phyloP scores from a whole-genome alignment of 2,888 invertebrate species.

The Nowickia ferox region DNA sequence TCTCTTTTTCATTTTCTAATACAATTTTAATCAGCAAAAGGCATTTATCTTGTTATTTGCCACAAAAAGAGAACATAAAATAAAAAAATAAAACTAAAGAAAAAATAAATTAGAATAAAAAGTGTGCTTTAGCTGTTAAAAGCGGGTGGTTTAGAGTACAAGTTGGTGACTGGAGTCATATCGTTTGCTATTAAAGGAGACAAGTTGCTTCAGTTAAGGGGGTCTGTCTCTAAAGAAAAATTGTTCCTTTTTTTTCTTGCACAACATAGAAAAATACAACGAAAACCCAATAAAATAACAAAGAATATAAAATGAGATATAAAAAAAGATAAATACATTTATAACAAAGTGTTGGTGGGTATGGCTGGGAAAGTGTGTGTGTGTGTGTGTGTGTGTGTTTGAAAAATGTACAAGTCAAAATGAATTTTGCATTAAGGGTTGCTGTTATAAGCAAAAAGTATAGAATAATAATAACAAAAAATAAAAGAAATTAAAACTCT shows the following conservation, averaged over 20 bases:
- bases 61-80: not conserved
- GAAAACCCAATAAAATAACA: slow-evolving; percentile 20
- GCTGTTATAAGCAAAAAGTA: slow-evolving; percentile 41
- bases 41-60: slow-evolving; percentile 80
- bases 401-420: slow-evolving; percentile 40
- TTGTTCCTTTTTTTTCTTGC: slow-evolving; percentile 22
- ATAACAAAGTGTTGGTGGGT: not conserved
- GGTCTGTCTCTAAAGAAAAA: slow-evolving; percentile 79
- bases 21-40: slow-evolving; percentile 80
- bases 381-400: not conserved
- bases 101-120: slow-evolving; percentile 21
- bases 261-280: not conserved
- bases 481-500: slow-evolving; percentile 64
- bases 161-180: slow-evolving; percentile 55
- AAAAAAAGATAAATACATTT: slow-evolving; percentile 26
- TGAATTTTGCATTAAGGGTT: slow-evolving; percentile 67
- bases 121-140: not conserved
- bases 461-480: slow-evolving; percentile 12
- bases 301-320: slow-evolving; percentile 59
- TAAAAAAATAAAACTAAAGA: slow-evolving; percentile 73
- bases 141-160: not conserved
- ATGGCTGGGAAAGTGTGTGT: not conserved
- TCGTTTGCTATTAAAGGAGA: slow-evolving; percentile 76
- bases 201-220: slow-evolving; percentile 70
- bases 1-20: slow-evolving; percentile 55